These are phyloP conservation scores for Pelobates cultripes DNA, from an alignment of 2,797 vertebrate species.

Conservation along the genomic window DNA sequence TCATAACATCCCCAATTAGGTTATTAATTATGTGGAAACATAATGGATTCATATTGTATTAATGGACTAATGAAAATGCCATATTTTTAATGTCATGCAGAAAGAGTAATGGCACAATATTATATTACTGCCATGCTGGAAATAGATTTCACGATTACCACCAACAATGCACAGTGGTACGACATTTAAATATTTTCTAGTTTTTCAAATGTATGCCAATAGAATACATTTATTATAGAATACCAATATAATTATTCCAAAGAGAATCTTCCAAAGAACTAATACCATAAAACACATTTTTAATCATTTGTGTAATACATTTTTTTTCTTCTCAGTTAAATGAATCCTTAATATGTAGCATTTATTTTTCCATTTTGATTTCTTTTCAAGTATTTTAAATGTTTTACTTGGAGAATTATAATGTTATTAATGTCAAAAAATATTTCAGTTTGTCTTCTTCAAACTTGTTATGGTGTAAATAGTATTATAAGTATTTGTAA, in stretches of 20 bases:
- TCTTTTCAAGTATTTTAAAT: too few species aligned
- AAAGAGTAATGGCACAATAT: slow-evolving; percentile 55
- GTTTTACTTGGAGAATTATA: too few species aligned
- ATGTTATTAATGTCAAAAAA: too few species aligned
- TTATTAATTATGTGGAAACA: slow-evolving; percentile 63
- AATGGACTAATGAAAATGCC: slow-evolving; percentile 65
- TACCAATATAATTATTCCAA: slow-evolving; percentile 37
- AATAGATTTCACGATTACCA: slow-evolving; percentile 54
- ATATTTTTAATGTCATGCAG: slow-evolving; percentile 62
- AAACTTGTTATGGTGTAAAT: background rate
- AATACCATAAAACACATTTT: slow-evolving; percentile 6
- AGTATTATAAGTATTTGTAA: too few species aligned
- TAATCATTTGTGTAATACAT: background rate
- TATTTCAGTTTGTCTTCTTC: too few species aligned
- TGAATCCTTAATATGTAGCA: background rate
- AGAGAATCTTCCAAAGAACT: background rate
- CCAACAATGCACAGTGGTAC: slow-evolving; percentile 50
- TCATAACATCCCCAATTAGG: slow-evolving; percentile 57
- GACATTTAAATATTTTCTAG: slow-evolving; percentile 27
- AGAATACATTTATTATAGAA: background rate
- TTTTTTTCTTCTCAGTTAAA: background rate
- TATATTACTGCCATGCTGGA: slow-evolving; percentile 48
- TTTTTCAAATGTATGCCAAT: slow-evolving; percentile 19
- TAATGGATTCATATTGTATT: slow-evolving; percentile 64
- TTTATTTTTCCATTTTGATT: too few species aligned